Conservation (phyloP, 1,140 invertebrate genomes). For the Ips typographus region DNA sequence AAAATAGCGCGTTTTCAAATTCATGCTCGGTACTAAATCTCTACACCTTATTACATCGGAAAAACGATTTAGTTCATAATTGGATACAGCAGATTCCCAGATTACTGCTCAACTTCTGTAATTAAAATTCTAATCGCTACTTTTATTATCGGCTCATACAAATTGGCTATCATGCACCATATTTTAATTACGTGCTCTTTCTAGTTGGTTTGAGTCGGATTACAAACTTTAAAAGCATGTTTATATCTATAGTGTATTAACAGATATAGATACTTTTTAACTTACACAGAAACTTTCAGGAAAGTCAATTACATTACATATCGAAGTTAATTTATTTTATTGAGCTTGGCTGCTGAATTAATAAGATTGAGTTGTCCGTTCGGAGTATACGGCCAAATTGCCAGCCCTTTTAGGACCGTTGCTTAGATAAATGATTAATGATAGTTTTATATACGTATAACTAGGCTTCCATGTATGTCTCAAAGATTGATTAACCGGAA, state of each 20-base stretch:
- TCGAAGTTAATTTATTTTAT: no score
- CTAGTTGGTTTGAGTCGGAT: neutral
- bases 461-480: neutral
- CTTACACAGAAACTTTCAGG: no score
- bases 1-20: constrained; percentile 17
- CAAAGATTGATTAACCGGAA: neutral
- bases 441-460: neutral
- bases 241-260: no score
- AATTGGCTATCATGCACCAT: constrained; percentile 20
- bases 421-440: constrained; percentile 3
- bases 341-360: neutral
- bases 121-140: constrained; percentile 28
- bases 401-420: neutral
- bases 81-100: constrained; percentile 30
- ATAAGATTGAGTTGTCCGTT: neutral
- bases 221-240: neutral
- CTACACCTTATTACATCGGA: constrained; percentile 27
- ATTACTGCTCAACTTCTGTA: constrained; percentile 31
- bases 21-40: constrained; percentile 31
- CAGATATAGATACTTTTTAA: no score
- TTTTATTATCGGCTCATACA: constrained; percentile 34
- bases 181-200: neutral
- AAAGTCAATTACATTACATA: no score
- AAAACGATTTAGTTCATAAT: constrained; percentile 35
- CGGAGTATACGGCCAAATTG: neutral